phyloP scores from a whole-genome alignment of 2,797 vertebrate genomes.

The Otus scops region DNA sequence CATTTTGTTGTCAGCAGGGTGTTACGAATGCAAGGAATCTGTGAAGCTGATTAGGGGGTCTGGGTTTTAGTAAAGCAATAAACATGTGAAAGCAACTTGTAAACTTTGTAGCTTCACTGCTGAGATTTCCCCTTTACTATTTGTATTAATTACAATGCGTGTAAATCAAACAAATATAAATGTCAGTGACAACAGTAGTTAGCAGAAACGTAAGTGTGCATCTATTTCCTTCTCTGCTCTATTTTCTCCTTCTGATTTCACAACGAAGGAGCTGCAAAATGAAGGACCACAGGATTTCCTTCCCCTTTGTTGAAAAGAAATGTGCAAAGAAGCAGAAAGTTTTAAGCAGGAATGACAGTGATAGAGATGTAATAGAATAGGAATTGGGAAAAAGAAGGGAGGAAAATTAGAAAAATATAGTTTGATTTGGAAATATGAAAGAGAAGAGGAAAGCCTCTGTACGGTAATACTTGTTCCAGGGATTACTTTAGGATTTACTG shows the following conservation, averaged over 20 bases:
- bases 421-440: background rate
- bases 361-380: background rate
- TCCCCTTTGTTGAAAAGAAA: background rate
- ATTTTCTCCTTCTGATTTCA: background rate
- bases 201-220: background rate
- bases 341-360: background rate
- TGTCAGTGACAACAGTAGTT: background rate
- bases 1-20: background rate
- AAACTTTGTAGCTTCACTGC: background rate
- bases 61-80: background rate
- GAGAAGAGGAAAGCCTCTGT: background rate
- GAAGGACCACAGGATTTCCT: background rate
- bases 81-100: constrained; percentile 23
- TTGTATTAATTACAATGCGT: background rate
- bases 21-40: background rate
- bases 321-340: background rate
- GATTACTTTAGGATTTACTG: background rate
- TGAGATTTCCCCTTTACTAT: background rate
- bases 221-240: background rate
- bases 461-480: background rate
- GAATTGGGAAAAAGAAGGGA: background rate
- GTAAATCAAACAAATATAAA: constrained; percentile 16
- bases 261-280: background rate
- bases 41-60: background rate
- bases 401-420: background rate